Evolutionary conservation across 2,888 invertebrate species (phyloP).

Genomic region (Mythimna lalbum): DNA sequence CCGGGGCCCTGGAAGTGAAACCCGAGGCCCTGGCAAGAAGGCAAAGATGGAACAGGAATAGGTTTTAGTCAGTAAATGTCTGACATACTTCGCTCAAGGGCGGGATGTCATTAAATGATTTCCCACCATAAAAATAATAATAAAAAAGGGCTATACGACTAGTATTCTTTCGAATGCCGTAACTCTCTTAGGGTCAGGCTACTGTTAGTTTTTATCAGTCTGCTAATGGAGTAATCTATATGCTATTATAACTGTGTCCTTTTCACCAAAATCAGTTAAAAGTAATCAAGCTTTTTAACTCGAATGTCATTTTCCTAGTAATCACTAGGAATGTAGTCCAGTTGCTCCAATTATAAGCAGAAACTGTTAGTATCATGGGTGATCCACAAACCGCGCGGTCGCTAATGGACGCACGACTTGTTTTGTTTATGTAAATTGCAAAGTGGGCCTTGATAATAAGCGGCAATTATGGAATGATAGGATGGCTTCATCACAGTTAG

Average conservation of each 20-base stretch:
- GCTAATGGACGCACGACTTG: conserved; percentile 56
- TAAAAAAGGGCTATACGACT: no score
- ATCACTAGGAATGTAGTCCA: conserved; percentile 29
- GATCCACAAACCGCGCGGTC: conserved; percentile 47
- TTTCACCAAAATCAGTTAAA: neutral
- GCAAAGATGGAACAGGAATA: no score
- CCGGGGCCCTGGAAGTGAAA: no score
- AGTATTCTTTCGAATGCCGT: no score
- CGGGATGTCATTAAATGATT: no score
- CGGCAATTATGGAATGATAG: conserved; percentile 45
- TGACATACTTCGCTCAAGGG: no score
- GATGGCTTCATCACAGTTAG: conserved; percentile 46
- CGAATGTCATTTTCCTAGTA: conserved; percentile 4
- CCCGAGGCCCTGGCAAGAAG: no score
- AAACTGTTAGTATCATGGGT: conserved; percentile 48
- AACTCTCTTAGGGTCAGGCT: neutral
- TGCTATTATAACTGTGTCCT: neutral
- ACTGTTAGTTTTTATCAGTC: neutral
- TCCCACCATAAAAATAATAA: no score
- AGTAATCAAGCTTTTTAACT: conserved; percentile 7
- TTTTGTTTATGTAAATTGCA: conserved; percentile 55
- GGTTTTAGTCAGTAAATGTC: no score
- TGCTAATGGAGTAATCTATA: neutral
- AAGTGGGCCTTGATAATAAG: conserved; percentile 53
- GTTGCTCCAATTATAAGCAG: conserved; percentile 44